Evolutionary conservation across 2,888 invertebrate genomes (phyloP).

Genomic region (Erynnis tages): DNA sequence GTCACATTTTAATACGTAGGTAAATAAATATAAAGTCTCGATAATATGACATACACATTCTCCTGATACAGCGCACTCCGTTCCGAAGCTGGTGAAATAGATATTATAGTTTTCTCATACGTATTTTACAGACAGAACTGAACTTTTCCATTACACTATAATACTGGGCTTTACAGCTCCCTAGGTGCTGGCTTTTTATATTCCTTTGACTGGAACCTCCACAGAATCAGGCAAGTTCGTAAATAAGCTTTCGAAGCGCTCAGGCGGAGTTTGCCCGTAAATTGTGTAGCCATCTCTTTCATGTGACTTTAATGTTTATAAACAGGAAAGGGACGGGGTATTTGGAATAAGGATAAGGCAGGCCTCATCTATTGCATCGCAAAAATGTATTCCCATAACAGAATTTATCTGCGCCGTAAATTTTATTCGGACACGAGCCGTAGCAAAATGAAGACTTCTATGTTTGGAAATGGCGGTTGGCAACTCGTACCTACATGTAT

Average conservation of each 20-base stretch:
- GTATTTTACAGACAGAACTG: slow-evolving; percentile 2
- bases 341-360: slow-evolving; percentile 7
- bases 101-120: not conserved
- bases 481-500: not conserved
- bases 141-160: slow-evolving; percentile 24
- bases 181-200: slow-evolving; percentile 24
- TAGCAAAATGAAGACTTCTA: not conserved
- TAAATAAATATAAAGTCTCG: too few species aligned
- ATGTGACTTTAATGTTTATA: not conserved
- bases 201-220: slow-evolving; percentile 12
- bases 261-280: slow-evolving; percentile 9
- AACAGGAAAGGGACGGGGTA: slow-evolving; percentile 5
- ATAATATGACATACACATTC: too few species aligned
- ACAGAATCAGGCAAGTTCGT: slow-evolving; percentile 19
- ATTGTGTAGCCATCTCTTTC: slow-evolving; percentile 12
- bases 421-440: slow-evolving; percentile 7
- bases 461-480: not conserved
- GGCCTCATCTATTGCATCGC: slow-evolving; percentile 8
- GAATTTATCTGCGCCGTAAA: slow-evolving; percentile 16
- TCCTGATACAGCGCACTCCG: too few species aligned
- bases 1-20: too few species aligned
- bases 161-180: slow-evolving; percentile 21
- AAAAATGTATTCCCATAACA: slow-evolving; percentile 16
- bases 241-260: slow-evolving; percentile 23
- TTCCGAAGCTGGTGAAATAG: too few species aligned